Percentiles rank a stretch among this genome's conserved stretches.
Conservation (phyloP, 2,888 invertebrate genomes). For the Heliothis peltigera region DNA sequence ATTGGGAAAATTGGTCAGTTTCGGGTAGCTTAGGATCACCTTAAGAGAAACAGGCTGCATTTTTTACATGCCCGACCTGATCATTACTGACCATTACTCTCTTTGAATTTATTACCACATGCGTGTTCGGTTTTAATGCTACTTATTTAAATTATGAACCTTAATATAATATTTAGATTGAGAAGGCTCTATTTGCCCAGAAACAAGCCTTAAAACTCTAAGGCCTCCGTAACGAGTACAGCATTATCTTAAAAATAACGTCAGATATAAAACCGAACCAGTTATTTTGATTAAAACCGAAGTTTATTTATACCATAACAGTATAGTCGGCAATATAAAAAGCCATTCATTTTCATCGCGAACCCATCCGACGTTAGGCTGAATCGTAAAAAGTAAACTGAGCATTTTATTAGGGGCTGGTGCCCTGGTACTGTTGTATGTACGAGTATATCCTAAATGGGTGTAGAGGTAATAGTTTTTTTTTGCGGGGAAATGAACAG, state of each 20-base stretch:
- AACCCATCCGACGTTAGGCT: constrained; percentile 57
- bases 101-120: no score
- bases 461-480: constrained; percentile 51
- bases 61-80: no score
- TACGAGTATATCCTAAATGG: constrained; percentile 57
- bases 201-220: background rate
- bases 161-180: background rate
- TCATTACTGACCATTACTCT: no score
- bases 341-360: constrained; percentile 62
- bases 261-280: constrained; percentile 43
- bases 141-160: no score
- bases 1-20: no score
- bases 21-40: no score
- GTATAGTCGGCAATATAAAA: constrained; percentile 64
- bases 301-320: constrained; percentile 55
- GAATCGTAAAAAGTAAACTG: constrained; percentile 66
- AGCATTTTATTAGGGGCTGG: constrained; percentile 66
- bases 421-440: constrained; percentile 45
- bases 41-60: no score
- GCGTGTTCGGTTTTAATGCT: no score
- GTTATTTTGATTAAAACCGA: constrained; percentile 61
- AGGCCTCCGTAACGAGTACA: constrained; percentile 8
- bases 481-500: constrained; percentile 10
- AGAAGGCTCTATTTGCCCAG: background rate
- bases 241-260: constrained; percentile 41